Evolutionary conservation across 2,888 invertebrate genomes (phyloP), one percentile per base, ranked within the genome.

Genomic region (Rhingia rostrata): DNA sequence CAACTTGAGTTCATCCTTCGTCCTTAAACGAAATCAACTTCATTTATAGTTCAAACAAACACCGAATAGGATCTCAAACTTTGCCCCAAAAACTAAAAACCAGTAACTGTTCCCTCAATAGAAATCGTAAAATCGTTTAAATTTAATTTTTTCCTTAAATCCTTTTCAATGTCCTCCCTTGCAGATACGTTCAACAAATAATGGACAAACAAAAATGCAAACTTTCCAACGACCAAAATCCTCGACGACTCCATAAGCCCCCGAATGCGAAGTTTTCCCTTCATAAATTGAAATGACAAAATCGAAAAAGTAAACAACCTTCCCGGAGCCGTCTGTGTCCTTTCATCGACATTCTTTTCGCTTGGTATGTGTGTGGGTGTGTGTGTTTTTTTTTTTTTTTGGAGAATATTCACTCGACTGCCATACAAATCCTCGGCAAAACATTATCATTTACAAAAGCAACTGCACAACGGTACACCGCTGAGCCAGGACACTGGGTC

Each of bases 401-500:
- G 53, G 33, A 47, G 47, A 70, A 70, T 72, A 58, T 72, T 60
- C 41, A 60, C 41, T 51, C 51, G 6, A 14, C 12, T 66, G 73
- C 60, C 73, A 54, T 22, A 22, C 73, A 79, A 79, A 79, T 79
- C 73, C 66, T 53, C 45, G 45, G 43, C 66, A 70, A 30, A 77
- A 64, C 80, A 77, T 77, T 66, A 77, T 82, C 60, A 74, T 82
- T 77, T 70, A 70, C 70, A 82, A 82, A 81, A 58, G 63, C 41
- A 47, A 82, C 66, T 70, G 64, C 77, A n/a, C 10, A 12, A 30
- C 32, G n/a, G 12, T 12, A n/a, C 3, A 30, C 22, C 22, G 22
- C 22, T 22, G 22, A 2, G 22, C 22, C 22, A 14, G 49, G 30
- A 22, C 22, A 45, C 12, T n/a, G 45, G 53, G 61, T 22, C 22